Percentiles rank a stretch among this genome's conserved stretches.
Conservation (phyloP, 2,113 vertebrate genomes). For the Limnothrissa miodon region DNA sequence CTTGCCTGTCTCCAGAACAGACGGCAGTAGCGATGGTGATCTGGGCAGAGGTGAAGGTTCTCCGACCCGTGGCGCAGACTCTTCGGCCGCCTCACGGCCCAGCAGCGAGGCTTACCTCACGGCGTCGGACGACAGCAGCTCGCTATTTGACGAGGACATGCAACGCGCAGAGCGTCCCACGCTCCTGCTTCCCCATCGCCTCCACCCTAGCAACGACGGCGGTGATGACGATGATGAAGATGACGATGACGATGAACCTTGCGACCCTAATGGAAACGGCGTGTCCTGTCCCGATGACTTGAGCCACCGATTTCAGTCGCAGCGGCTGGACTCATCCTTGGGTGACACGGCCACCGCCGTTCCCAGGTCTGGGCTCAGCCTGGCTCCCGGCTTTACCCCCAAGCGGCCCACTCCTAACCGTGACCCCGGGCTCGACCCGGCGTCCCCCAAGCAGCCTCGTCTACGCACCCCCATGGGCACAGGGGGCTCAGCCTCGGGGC, state of each 20-base stretch:
- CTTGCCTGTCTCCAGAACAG: neutral
- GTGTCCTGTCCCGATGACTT: constrained; percentile 83
- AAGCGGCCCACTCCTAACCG: constrained; percentile 66
- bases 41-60: constrained; percentile 46
- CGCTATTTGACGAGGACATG: constrained; percentile 87
- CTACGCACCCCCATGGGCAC: constrained; percentile 75
- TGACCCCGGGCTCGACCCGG: constrained; percentile 53
- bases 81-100: constrained; percentile 72
- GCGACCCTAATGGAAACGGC: neutral
- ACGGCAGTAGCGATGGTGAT: constrained; percentile 68
- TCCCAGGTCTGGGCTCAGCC: constrained; percentile 58
- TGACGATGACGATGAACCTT: constrained; percentile 15
- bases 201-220: constrained; percentile 30
- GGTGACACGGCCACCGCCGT: constrained; percentile 64
- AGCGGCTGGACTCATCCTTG: constrained; percentile 85
- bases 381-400: constrained; percentile 61
- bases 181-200: constrained; percentile 44
- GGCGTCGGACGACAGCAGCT: constrained; percentile 91
- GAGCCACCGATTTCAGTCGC: constrained; percentile 85
- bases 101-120: constrained; percentile 86
- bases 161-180: constrained; percentile 68
- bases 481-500: constrained; percentile 64
- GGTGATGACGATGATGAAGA: constrained; percentile 26
- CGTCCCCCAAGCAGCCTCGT: constrained; percentile 74
- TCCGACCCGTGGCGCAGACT: constrained; percentile 64